Base-by-base conservation (phyloP, 2,113 vertebrate genomes). In the Emydocephalus ijimae region DNA sequence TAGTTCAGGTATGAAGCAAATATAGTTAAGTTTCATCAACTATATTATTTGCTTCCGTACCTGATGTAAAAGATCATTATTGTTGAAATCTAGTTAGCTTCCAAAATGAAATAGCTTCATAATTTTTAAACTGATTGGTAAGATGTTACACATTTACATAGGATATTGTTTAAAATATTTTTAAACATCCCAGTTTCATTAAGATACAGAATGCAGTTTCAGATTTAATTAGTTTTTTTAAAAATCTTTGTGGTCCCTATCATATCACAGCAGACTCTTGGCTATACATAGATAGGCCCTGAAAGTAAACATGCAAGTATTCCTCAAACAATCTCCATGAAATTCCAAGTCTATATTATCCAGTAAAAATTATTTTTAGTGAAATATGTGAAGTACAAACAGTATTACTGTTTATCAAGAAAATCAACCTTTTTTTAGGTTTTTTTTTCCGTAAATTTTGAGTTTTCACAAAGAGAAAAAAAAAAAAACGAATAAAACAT, bases 301-400 rank as follows among this genome's bases (percentile, higher is more conserved):
- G 21, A 89, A 56, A 29, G 21, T 81, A 81, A 39, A 39, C 34
- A 39, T 81, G 74, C 74, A 81, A 10, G 7, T 43, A 21, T 43
- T 39, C 18, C 74, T 21, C 34, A 43, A 81, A 81, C 15, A 43
- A 92, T 93, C 93, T 85, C 29, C 87, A 94, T 85, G 88, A 89
- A 69, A 69, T 88, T 52, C 56, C 57, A 34, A 59, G 15, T 91
- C 4, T 86, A 5, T 0, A 0, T 90, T 7, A 87, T 90, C 26
- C 48, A 88, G 18, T 91, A 26, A 29, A 90, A 20, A 11, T 89
- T 29, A 6, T 3, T 10, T 64, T 39, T 91, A 14, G 15, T 56
- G n/a, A 91, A 81, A 59, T 52, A 45, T 6, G 2, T 23, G 9
- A n/a, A 34, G 45, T 39, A 18, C 39, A 23, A 85, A 45, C 14